Evolutionary conservation across 2,113 vertebrate genomes (phyloP), one percentile per base, ranked within the genome.

Genomic region (Acanthochromis polyacanthus): DNA sequence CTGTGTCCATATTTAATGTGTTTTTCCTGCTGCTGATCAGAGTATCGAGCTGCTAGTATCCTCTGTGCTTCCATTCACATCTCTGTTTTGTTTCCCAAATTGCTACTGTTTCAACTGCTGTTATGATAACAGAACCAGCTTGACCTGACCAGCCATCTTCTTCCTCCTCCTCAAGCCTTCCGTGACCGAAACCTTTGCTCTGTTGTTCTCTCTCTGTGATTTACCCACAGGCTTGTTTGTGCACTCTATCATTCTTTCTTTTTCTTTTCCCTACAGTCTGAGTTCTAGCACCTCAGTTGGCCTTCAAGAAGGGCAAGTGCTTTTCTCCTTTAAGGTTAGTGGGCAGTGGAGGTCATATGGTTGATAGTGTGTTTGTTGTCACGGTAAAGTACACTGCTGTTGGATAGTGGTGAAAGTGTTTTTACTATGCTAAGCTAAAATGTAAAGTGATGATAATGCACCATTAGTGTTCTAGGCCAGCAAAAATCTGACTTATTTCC

Each of bases 51-150:
- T 20, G 59, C 23, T 62, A 11, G 38, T 53, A 10, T 65, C 19
- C 45, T 66, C n/a, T n/a, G 1, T 59, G 59, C 40, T 62, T 36
- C 36, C 57, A 45, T 20, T 76, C 52, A 78, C 79, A 59, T 68
- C 59, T 68, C 64, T 63, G 73, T 59, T 70, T 58, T 58, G 62
- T 74, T 89, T 86, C 87, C 81, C 79, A 85, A 85, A 78, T 85
- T 83, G 70, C 65, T 43, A 6, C 57, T 71, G 86, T 83, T 73
- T 67, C 74, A 80, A 72, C 80, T 40, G 68, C 70, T 86, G 81
- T 81, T 88, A 75, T 86, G 83, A 86, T 85, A 89, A 91, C 89
- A 90, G 58, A 58, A 67, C 16, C 6, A 51, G 81, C 80, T 82
- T 32, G 79, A 81, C 85, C 88, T 61, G 53, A 84, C 46, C 78